A percentile compares a stretch with the other conserved stretches of the same genome.
Evolutionary conservation across 2,113 vertebrate genomes (phyloP).

Genomic region (Cephalopterus ornatus): DNA sequence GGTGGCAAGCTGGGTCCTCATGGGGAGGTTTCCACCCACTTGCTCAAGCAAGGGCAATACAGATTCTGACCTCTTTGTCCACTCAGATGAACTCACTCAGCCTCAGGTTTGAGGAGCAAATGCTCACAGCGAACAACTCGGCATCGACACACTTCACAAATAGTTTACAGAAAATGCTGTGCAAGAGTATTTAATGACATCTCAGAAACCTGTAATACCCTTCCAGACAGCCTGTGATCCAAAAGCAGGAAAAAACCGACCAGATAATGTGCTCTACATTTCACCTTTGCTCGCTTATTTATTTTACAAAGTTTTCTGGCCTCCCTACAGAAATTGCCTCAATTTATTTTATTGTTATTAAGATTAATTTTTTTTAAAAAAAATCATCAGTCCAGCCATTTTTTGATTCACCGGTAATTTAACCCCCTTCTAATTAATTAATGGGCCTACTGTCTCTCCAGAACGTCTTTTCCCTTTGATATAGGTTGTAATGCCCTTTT

Average conservation of each 20-base stretch:
- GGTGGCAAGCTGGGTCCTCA: background rate
- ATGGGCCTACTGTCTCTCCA: background rate
- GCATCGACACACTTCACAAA: background rate
- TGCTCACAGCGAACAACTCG: background rate
- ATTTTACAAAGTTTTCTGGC: background rate
- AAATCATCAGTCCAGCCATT: background rate
- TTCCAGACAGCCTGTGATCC: background rate
- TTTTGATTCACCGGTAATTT: slow-evolving; percentile 26
- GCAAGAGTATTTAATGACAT: background rate
- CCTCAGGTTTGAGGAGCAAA: background rate
- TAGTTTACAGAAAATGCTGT: background rate
- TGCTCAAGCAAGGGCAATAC: background rate
- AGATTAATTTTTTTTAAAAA: background rate
- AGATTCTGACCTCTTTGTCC: background rate
- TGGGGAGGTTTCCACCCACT: background rate
- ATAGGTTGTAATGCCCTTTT: slow-evolving; percentile 7
- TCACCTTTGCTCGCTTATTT: background rate
- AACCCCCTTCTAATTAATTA: slow-evolving; percentile 40
- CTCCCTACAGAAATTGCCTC: background rate
- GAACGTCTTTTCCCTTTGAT: slow-evolving; percentile 22
- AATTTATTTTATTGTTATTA: background rate
- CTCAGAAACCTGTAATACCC: background rate
- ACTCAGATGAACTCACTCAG: background rate
- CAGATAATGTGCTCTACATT: background rate
- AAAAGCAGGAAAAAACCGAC: background rate